Evolutionary conservation across 2,888 invertebrate species (phyloP).

Genomic region (Anticlea derivata): DNA sequence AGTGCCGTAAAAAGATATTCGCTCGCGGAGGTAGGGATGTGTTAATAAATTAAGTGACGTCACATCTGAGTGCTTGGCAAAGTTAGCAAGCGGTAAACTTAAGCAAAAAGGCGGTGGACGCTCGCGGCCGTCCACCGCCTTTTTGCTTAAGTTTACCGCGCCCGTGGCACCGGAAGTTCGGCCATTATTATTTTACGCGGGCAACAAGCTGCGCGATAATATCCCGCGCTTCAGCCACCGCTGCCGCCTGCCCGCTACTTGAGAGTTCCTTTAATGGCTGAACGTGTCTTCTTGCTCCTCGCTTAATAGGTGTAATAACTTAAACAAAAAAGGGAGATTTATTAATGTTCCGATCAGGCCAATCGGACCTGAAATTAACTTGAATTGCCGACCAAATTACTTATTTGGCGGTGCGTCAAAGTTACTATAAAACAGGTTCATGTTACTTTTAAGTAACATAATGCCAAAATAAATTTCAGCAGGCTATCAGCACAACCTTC

Average conservation of each 20-base stretch:
- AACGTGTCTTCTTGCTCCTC: slow-evolving; percentile 80
- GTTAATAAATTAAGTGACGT: slow-evolving; percentile 84
- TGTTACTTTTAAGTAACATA: not conserved
- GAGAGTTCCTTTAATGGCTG: slow-evolving; percentile 73
- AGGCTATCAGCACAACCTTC: not conserved
- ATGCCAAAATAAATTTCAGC: slow-evolving; percentile 1
- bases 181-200: slow-evolving; percentile 85
- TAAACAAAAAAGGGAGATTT: slow-evolving; percentile 73
- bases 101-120: no score
- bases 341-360: slow-evolving; percentile 56
- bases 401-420: slow-evolving; percentile 23
- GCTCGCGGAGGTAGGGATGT: slow-evolving; percentile 67
- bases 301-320: slow-evolving; percentile 82
- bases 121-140: slow-evolving; percentile 79
- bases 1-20: slow-evolving; percentile 69
- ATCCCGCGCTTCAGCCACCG: slow-evolving; percentile 66
- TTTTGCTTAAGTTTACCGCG: slow-evolving; percentile 80
- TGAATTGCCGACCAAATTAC: slow-evolving; percentile 28
- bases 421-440: slow-evolving; percentile 17
- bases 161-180: slow-evolving; percentile 84
- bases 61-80: slow-evolving; percentile 75
- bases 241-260: slow-evolving; percentile 50
- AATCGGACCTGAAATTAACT: slow-evolving; percentile 38
- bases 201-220: slow-evolving; percentile 85
- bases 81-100: no score